phyloP scores from a whole-genome alignment of 2,797 vertebrate species.

The Tenualosa thibaudeaui region DNA sequence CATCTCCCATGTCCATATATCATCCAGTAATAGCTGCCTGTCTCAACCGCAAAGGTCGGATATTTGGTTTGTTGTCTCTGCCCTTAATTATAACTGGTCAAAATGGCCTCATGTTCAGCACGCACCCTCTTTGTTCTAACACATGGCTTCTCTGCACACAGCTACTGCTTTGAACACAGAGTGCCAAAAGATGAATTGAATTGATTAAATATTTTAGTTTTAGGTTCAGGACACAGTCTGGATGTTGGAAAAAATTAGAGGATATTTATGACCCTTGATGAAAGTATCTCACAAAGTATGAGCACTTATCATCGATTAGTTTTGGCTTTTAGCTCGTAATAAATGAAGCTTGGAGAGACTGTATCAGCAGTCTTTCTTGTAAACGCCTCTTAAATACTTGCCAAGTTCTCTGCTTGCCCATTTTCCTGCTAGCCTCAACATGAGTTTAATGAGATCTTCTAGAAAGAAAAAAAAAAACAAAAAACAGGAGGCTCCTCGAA shows the following conservation, averaged over 20 bases:
- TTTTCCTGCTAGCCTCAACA: slow-evolving; percentile 19
- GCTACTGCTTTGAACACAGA: background rate
- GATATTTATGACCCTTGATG: slow-evolving; percentile 6
- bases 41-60: background rate
- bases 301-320: slow-evolving; percentile 23
- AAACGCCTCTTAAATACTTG: background rate
- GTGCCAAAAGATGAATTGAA: background rate
- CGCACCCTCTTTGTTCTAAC: background rate
- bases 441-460: slow-evolving; percentile 12
- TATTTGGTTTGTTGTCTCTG: background rate
- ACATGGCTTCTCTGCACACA: background rate
- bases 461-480: background rate
- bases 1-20: background rate
- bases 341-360: background rate
- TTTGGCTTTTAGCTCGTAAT: slow-evolving; percentile 2
- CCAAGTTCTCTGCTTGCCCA: background rate
- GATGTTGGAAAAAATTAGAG: background rate
- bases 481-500: background rate
- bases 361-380: slow-evolving; percentile 8
- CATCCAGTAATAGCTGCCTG: background rate
- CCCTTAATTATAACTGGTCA: background rate
- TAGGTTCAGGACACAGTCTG: background rate
- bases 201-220: background rate
- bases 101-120: background rate
- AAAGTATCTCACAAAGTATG: slow-evolving; percentile 2